A percentile compares a stretch with the other conserved stretches of the same genome.
phyloP scores from a whole-genome alignment of 1,140 invertebrate genomes.

The Acromyrmex heyeri region DNA sequence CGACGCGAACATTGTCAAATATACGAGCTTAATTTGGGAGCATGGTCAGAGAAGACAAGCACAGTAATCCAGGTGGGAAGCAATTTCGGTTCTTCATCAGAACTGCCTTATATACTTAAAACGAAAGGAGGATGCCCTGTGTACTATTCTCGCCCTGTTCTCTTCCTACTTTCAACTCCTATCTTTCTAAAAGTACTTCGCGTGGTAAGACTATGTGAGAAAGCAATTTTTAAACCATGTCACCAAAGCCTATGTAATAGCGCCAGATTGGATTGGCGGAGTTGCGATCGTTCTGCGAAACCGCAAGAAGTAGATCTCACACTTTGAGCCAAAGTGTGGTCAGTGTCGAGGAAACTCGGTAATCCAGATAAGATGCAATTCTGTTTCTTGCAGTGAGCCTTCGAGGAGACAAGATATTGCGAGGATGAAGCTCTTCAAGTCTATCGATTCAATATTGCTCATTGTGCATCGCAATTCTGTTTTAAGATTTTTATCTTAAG shows the following conservation, averaged over 20 bases:
- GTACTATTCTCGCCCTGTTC: background rate
- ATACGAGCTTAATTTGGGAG: conserved; percentile 56
- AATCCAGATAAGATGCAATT: conserved; percentile 51
- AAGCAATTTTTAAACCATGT: conserved; percentile 42
- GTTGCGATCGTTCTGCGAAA: conserved; percentile 22
- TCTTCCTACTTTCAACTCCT: background rate
- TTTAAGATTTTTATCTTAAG: background rate
- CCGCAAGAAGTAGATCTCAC: background rate
- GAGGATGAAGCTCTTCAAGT: background rate
- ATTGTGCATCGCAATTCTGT: background rate
- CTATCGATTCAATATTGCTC: background rate
- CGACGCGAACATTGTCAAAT: conserved; percentile 52
- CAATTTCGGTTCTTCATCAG: conserved; percentile 65
- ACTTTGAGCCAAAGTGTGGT: conserved; percentile 18
- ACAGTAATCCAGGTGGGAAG: conserved; percentile 57
- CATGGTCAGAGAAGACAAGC: conserved; percentile 44
- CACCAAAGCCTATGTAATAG: conserved; percentile 19
- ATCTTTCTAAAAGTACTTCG: background rate
- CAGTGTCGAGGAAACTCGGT: conserved; percentile 26
- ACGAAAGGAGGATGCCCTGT: conserved; percentile 22
- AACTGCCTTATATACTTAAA: conserved; percentile 56
- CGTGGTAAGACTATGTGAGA: background rate
- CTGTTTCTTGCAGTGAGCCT: conserved; percentile 16
- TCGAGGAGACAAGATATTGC: background rate
- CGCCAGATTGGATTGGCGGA: conserved; percentile 23